Percentiles rank a stretch among this genome's conserved stretches.
Conservation (phyloP, 2,797 vertebrate genomes). For the Macropodus opercularis region DNA sequence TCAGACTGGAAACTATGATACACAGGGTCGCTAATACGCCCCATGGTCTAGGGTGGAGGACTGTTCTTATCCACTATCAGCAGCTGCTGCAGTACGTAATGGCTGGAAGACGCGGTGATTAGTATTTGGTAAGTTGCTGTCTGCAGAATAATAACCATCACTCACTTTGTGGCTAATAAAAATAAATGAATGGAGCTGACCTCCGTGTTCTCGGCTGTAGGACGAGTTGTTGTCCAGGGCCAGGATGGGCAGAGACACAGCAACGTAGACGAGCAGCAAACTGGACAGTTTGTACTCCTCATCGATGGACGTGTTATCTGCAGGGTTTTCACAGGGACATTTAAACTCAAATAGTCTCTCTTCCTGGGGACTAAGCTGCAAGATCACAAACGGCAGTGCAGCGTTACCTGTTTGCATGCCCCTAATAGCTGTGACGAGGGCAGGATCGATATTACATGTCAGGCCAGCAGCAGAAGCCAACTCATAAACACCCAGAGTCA, state of each 20-base stretch:
- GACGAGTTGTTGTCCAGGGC: constrained; percentile 84
- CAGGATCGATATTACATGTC: constrained; percentile 89
- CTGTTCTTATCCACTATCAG: constrained; percentile 49
- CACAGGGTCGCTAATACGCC: constrained; percentile 47
- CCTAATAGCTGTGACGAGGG: constrained; percentile 84
- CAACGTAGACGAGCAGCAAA: constrained; percentile 91
- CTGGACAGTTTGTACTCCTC: constrained; percentile 92
- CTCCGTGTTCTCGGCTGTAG: constrained; percentile 88
- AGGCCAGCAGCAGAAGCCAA: constrained; percentile 89
- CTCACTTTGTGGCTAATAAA: constrained; percentile 19
- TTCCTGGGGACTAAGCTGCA: neutral
- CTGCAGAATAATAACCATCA: constrained; percentile 52
- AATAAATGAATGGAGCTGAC: constrained; percentile 74
- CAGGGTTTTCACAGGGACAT: constrained; percentile 3
- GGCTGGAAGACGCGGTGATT: constrained; percentile 37
- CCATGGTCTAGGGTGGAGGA: constrained; percentile 51
- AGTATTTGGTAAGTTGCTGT: constrained; percentile 19
- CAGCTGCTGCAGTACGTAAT: constrained; percentile 42
- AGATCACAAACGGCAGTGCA: neutral
- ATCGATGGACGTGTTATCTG: constrained; percentile 87
- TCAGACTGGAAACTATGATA: constrained; percentile 69
- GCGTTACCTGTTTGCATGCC: constrained; percentile 85
- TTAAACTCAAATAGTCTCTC: neutral
- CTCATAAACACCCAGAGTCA: constrained; percentile 88
- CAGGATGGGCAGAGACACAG: constrained; percentile 88